Percentiles rank a stretch among this genome's conserved stretches.
Conservation (phyloP, 2,113 vertebrate species). For the Donacobius atricapilla region DNA sequence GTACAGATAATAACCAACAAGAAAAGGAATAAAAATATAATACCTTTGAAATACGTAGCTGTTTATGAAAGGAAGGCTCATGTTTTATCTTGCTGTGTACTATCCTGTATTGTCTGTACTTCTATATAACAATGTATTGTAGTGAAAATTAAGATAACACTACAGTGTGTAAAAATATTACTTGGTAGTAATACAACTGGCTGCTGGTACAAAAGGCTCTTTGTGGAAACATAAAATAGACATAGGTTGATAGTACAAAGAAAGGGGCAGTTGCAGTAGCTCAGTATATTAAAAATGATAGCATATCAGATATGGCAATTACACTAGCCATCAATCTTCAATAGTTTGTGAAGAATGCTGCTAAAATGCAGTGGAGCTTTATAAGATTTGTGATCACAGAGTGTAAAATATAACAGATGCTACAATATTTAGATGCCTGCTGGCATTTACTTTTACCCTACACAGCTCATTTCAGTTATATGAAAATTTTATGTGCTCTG, state of each 20-base stretch:
- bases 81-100: neutral
- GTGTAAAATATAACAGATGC: constrained; percentile 89
- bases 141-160: constrained; percentile 40
- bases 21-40: neutral
- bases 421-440: constrained; percentile 85
- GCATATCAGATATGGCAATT: constrained; percentile 64
- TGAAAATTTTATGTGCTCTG: constrained; percentile 74
- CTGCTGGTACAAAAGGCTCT: neutral
- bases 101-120: neutral
- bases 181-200: neutral
- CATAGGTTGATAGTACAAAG: constrained; percentile 12
- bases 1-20: constrained; percentile 7
- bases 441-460: constrained; percentile 86
- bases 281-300: constrained; percentile 65
- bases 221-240: constrained; percentile 36
- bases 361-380: constrained; percentile 71
- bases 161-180: neutral
- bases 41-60: neutral
- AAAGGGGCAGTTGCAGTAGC: constrained; percentile 31
- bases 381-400: constrained; percentile 84
- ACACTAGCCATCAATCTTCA: constrained; percentile 71
- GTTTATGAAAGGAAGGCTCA: constrained; percentile 1
- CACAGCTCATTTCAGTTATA: constrained; percentile 85
- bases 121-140: neutral
- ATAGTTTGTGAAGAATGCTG: constrained; percentile 69